phyloP scores from a whole-genome alignment of 2,797 vertebrate genomes.

The Ibycter americanus region DNA sequence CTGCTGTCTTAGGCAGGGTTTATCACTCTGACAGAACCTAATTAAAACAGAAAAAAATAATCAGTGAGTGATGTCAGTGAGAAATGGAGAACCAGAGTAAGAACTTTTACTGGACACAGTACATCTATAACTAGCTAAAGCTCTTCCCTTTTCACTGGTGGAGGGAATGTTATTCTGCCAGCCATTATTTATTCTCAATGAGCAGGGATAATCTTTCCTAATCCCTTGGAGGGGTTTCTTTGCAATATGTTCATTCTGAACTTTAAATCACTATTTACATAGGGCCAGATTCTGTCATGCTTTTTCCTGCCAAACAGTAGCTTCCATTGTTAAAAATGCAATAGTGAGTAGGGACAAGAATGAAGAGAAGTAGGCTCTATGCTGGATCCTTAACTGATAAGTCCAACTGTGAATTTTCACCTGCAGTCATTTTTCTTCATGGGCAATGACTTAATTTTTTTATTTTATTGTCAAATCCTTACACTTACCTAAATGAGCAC shows the following conservation, averaged over 20 bases:
- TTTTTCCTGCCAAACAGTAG: slow-evolving; percentile 50
- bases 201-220: slow-evolving; percentile 21
- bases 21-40: slow-evolving; percentile 60
- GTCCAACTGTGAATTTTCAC: neutral
- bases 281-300: slow-evolving; percentile 37
- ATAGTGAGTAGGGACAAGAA: neutral
- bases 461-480: neutral
- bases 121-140: slow-evolving; percentile 11
- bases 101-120: slow-evolving; percentile 52
- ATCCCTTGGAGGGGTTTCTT: slow-evolving; percentile 45
- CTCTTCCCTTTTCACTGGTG: slow-evolving; percentile 46
- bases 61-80: slow-evolving; percentile 55
- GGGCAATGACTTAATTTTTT: neutral
- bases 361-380: neutral
- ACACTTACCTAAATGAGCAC: neutral
- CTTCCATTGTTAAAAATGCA: slow-evolving; percentile 27
- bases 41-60: slow-evolving; percentile 27
- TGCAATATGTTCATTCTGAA: slow-evolving; percentile 43
- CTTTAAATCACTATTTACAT: slow-evolving; percentile 21
- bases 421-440: neutral
- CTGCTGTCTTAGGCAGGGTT: slow-evolving; percentile 48
- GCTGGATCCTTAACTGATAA: neutral
- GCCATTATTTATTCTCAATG: slow-evolving; percentile 31
- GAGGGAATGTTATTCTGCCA: slow-evolving; percentile 44
- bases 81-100: slow-evolving; percentile 44